Base-by-base conservation (phyloP, 2,797 vertebrate genomes). In the Pterois miles region DNA sequence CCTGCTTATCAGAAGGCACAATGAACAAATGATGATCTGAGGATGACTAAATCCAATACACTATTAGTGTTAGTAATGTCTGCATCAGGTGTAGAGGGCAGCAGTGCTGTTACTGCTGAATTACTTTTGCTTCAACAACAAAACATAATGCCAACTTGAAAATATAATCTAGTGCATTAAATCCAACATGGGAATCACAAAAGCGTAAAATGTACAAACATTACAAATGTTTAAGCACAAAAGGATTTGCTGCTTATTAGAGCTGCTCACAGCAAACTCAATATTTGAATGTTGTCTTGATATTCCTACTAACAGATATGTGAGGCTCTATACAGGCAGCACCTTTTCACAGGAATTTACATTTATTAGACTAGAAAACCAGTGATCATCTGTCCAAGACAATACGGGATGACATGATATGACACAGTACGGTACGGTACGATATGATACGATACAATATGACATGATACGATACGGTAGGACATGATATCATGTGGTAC, bases 1-100 rank as follows among this genome's bases (percentile, higher is more conserved):
- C 72, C 64, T 70, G 63, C 75, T 73, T 46, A 73, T 66, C 65
- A 75, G 65, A 34, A 50, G 56, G 34, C 57, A 48, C 4, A 3
- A n/a, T 31, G 38, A 58, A 10, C 52, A 23, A 53, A 50, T n/a
- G 59, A 63, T 23, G 8, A 20, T 59, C 13, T 11, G 23, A 74
- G 18, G 52, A 27, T 38, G 48, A 54, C 14, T 27, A n/a, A 56
- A 58, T 65, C 22, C 40, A 70, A 50, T 57, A 23, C n/a, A 25
- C 11, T n/a, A 10, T 60, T 25, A 33, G 29, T 6, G 1, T 23
- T 56, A 22, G 11, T 50, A 12, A 66, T 29, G 20, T 34, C 3
- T 38, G 18, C 23, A 12, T 67, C 56, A 60, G 57, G n/a, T 23
- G 29, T 46, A 27, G 27, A 29, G 14, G 9, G 38, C 27, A 54